phyloP scores from a whole-genome alignment of 2,888 invertebrate genomes.

The Sepioteuthis lessoniana region DNA sequence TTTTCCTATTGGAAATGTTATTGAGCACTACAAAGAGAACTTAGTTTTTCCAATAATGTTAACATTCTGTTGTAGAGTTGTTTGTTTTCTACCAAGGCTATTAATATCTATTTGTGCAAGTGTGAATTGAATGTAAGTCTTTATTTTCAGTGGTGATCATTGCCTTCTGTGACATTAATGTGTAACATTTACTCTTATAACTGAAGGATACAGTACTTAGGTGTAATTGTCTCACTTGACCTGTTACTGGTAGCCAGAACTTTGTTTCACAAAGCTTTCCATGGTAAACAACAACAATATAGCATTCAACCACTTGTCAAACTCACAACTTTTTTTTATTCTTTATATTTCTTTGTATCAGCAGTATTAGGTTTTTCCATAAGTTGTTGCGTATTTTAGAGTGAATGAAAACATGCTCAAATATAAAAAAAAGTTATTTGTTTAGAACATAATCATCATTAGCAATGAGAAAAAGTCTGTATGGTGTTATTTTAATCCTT shows the following conservation, averaged over 20 bases:
- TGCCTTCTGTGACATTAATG: not conserved
- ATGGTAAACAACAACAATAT: conserved; percentile 10
- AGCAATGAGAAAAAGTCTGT: no score
- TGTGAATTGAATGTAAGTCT: conserved; percentile 1
- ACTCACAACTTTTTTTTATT: not conserved
- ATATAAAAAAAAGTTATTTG: no score
- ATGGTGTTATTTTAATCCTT: no score
- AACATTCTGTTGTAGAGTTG: not conserved
- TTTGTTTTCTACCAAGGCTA: not conserved
- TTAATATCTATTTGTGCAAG: not conserved
- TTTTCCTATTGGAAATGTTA: no score
- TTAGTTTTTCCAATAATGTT: no score
- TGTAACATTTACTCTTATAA: not conserved
- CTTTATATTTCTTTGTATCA: no score
- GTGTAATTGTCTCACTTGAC: conserved; percentile 13
- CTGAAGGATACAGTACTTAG: conserved; percentile 11
- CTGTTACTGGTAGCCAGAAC: not conserved
- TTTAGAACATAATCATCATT: no score
- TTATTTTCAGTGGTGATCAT: not conserved
- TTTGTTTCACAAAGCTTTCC: not conserved
- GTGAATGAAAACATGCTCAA: no score
- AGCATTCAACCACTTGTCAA: not conserved
- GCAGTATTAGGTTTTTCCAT: no score
- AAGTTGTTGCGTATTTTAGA: no score
- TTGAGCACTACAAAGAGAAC: no score